Conservation (phyloP, 2,113 vertebrate species). For the Vidua macroura region DNA sequence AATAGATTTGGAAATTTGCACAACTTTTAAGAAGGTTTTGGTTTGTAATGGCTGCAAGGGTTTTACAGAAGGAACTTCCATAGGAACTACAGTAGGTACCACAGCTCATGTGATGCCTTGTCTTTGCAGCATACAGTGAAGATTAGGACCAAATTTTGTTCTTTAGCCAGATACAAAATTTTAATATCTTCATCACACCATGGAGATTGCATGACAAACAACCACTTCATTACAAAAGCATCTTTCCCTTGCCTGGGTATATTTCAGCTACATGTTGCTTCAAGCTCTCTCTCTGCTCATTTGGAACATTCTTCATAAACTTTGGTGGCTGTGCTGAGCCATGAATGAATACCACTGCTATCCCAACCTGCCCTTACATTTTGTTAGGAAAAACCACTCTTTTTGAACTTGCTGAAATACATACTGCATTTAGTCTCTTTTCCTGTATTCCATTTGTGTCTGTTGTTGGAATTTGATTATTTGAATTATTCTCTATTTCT, state of each 20-base stretch:
- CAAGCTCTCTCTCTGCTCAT: neutral
- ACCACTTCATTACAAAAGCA: neutral
- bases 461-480: neutral
- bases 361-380: neutral
- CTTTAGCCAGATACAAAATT: neutral
- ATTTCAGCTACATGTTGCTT: neutral
- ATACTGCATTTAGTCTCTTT: neutral
- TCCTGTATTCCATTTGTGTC: neutral
- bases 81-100: neutral
- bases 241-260: neutral
- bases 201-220: neutral
- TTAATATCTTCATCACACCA: neutral
- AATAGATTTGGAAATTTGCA: neutral
- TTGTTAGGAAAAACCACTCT: neutral
- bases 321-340: neutral
- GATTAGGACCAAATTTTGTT: neutral
- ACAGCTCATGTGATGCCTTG: neutral
- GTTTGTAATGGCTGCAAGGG: neutral
- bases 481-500: neutral
- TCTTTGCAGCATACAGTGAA: neutral
- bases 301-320: neutral
- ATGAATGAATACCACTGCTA: neutral
- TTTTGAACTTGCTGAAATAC: neutral
- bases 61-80: neutral
- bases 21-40: neutral